Percentiles rank a stretch among this genome's conserved stretches.
These are phyloP conservation scores for Agrilus biguttatus DNA, from an alignment of 2,888 invertebrate genomes.

Conservation along the genomic window DNA sequence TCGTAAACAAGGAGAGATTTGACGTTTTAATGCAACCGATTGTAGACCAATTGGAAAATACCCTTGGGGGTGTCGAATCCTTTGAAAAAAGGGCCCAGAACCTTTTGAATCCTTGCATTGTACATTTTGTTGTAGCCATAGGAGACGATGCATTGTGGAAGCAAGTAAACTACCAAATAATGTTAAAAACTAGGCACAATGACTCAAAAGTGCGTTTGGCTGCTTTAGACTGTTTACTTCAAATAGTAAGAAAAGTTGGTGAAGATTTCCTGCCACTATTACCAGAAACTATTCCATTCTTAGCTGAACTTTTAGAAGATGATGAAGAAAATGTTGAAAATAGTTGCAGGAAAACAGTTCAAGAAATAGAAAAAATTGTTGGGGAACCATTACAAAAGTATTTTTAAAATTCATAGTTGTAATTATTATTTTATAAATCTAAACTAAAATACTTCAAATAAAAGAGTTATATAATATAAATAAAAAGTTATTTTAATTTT, in stretches of 20 bases:
- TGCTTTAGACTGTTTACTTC: slow-evolving; percentile 57
- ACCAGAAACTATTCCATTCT: slow-evolving; percentile 87
- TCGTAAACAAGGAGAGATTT: slow-evolving; percentile 73
- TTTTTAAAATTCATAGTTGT: slow-evolving; percentile 38
- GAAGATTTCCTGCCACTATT: slow-evolving; percentile 78
- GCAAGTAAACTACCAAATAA: slow-evolving; percentile 75
- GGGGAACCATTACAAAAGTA: slow-evolving; percentile 86
- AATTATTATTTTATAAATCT: not conserved
- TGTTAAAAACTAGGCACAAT: slow-evolving; percentile 72
- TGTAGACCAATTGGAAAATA: slow-evolving; percentile 78
- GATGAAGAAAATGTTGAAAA: slow-evolving; percentile 71
- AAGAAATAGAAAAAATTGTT: slow-evolving; percentile 70
- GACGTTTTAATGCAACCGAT: slow-evolving; percentile 73
- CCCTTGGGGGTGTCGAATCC: slow-evolving; percentile 43
- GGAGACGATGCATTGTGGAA: slow-evolving; percentile 84
- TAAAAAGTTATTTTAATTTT: slow-evolving; percentile 3
- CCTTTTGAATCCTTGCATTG: slow-evolving; percentile 62
- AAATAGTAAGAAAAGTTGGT: slow-evolving; percentile 69
- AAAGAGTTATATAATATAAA: too few relatives aligned
- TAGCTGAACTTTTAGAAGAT: slow-evolving; percentile 86
- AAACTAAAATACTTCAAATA: not conserved
- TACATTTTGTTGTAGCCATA: slow-evolving; percentile 67
- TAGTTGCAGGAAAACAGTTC: slow-evolving; percentile 63
- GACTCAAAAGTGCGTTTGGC: slow-evolving; percentile 59
- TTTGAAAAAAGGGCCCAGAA: slow-evolving; percentile 45